Conservation (phyloP, 92 coral and sea anemone genomes). For the Pocillopora meandrina region DNA sequence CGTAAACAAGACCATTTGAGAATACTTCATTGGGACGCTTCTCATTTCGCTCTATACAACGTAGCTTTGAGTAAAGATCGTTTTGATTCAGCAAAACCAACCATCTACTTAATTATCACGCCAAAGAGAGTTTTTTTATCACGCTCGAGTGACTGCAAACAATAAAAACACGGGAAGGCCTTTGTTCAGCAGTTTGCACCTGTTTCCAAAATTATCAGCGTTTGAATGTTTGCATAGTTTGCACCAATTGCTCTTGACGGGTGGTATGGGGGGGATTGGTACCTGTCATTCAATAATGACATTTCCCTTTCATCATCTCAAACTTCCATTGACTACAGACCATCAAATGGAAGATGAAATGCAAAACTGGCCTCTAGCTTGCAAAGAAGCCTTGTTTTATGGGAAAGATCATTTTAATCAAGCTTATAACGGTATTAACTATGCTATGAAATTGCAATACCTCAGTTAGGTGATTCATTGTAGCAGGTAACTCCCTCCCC, state of each 20-base stretch:
- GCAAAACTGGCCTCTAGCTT: too few species aligned
- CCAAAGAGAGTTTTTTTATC: too few species aligned
- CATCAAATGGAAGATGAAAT: too few species aligned
- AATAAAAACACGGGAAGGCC: background rate
- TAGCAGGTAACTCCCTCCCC: background rate
- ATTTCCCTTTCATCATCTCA: too few species aligned
- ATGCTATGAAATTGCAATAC: background rate
- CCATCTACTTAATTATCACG: background rate
- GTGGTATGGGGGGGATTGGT: constrained; percentile 15
- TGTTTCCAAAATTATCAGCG: constrained; percentile 2
- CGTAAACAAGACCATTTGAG: background rate
- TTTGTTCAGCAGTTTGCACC: background rate
- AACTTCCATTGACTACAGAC: too few species aligned
- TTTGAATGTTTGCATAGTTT: constrained; percentile 28
- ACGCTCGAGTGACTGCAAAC: constrained; percentile 5
- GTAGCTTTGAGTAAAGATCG: background rate
- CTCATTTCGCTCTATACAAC: background rate
- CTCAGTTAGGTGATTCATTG: background rate
- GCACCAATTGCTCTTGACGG: constrained; percentile 7
- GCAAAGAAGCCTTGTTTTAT: too few species aligned
- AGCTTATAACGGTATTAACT: too few species aligned
- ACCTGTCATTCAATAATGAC: background rate
- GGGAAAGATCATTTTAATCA: too few species aligned
- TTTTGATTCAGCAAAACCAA: background rate
- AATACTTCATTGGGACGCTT: constrained; percentile 5